Base-by-base conservation (phyloP, 2,888 invertebrate species). In the Dicyrtomina minuta region DNA sequence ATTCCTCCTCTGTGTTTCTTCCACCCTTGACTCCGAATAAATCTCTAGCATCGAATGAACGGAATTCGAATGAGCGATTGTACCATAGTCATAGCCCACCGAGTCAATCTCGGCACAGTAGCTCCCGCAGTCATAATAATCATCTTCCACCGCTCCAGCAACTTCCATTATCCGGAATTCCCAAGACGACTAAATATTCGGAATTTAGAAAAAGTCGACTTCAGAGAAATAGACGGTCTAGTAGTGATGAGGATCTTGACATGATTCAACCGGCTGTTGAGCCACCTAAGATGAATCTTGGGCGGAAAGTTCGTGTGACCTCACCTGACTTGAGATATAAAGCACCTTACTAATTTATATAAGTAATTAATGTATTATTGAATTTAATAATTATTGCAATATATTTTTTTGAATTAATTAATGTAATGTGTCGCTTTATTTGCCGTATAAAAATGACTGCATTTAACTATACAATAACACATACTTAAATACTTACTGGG, bases 161-260 rank as follows among this genome's bases (percentile, higher is more conserved):
- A n/a, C 65, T 70, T 15, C 70, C 69, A 20, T 13, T 65, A 15
- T 73, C 76, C 12, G 70, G 70, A 0, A 71, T 73, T 22, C 77
- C 75, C 20, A 71, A 58, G 49, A 77, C 77, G 2, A 77, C 77
- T 1, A 77, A 77, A 58, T 77, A 77, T 64, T 72, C 77, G 2
- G 77, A 77, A 20, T 77, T 73, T 56, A 59, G 75, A 12, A 71
- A 72, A 43, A 43, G 58, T 60, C 46, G 73, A 39, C 41, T 70
- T 10, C 20, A 62, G 8, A 51, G 69, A 44, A 55, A 65, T 0
- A 46, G 68, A 43, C 39, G 56, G 20, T 74, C 74, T 0, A 74
- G 72, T 17, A 74, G 74, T 51, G 76, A 77, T 27, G 76, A 76
- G 33, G 72, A 74, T 53, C 51, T 70, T 53, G 74, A 72, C 10